Conservation (phyloP, 2,888 invertebrate species). For the Drosophila mettleri region DNA sequence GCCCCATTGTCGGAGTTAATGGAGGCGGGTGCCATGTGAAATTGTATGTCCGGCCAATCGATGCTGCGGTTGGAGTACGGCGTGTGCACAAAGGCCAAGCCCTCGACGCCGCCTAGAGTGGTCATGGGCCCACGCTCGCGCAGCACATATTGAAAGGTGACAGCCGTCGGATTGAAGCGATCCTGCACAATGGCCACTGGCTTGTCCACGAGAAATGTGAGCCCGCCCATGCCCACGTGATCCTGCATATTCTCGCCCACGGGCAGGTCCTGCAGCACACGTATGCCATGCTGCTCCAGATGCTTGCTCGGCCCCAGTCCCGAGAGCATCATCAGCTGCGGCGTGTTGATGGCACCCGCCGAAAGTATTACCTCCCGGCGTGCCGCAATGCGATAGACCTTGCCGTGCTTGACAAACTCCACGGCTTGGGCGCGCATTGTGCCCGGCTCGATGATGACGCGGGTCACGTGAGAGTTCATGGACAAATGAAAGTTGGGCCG, state of each 20-base stretch:
- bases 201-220: slow-evolving; percentile 89
- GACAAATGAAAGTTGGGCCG: slow-evolving; percentile 93
- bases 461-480: slow-evolving; percentile 91
- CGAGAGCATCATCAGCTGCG: slow-evolving; percentile 96
- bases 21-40: slow-evolving; percentile 96
- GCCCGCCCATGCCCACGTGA: slow-evolving; percentile 94
- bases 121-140: slow-evolving; percentile 94
- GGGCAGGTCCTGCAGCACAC: slow-evolving; percentile 90
- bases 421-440: slow-evolving; percentile 92
- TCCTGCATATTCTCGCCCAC: slow-evolving; percentile 95
- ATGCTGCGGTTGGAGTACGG: slow-evolving; percentile 91
- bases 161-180: slow-evolving; percentile 90
- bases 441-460: slow-evolving; percentile 90
- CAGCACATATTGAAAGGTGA: slow-evolving; percentile 92
- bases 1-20: slow-evolving; percentile 92
- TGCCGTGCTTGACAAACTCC: slow-evolving; percentile 91
- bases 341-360: slow-evolving; percentile 96
- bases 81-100: slow-evolving; percentile 94
- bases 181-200: slow-evolving; percentile 93
- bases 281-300: slow-evolving; percentile 89
- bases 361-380: slow-evolving; percentile 94
- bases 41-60: slow-evolving; percentile 95
- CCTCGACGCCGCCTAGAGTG: slow-evolving; percentile 94
- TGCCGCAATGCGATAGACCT: slow-evolving; percentile 89
- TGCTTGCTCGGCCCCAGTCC: slow-evolving; percentile 92